A percentile compares a stretch with the other conserved stretches of the same genome.
These are phyloP conservation scores for Brachymystax lenok DNA, from an alignment of 2,797 vertebrate genomes.

Conservation along the genomic window DNA sequence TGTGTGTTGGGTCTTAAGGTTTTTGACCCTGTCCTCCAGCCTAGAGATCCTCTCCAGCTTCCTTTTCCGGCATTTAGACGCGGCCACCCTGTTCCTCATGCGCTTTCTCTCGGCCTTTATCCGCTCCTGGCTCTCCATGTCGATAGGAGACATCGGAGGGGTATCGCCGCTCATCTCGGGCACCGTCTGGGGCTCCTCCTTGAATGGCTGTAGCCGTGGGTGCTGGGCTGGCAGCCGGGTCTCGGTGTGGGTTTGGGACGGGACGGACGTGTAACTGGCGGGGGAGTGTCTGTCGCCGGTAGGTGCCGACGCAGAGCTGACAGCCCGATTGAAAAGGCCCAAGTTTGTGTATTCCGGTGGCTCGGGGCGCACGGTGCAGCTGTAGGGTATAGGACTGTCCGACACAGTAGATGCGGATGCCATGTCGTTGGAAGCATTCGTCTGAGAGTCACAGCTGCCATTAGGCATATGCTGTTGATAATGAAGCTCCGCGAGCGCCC, in stretches of 20 bases:
- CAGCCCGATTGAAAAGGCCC: slow-evolving; percentile 55
- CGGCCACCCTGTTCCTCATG: slow-evolving; percentile 94
- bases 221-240: slow-evolving; percentile 74
- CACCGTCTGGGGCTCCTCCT: slow-evolving; percentile 94
- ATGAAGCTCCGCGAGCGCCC: slow-evolving; percentile 90
- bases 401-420: slow-evolving; percentile 47
- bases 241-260: slow-evolving; percentile 60
- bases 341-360: slow-evolving; percentile 91
- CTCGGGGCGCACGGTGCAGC: slow-evolving; percentile 76
- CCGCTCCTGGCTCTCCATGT: slow-evolving; percentile 95
- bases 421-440: slow-evolving; percentile 51
- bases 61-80: slow-evolving; percentile 96
- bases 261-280: slow-evolving; percentile 54
- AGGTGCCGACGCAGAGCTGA: slow-evolving; percentile 66
- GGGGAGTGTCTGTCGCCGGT: slow-evolving; percentile 61
- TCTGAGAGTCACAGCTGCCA: slow-evolving; percentile 56
- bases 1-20: slow-evolving; percentile 93
- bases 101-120: slow-evolving; percentile 97
- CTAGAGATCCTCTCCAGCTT: slow-evolving; percentile 94
- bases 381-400: slow-evolving; percentile 63
- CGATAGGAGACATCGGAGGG: slow-evolving; percentile 91
- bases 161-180: slow-evolving; percentile 93
- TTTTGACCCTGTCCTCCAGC: slow-evolving; percentile 94
- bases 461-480: slow-evolving; percentile 84
- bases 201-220: slow-evolving; percentile 85